phyloP scores from a whole-genome alignment of 2,797 vertebrate species.

The Rhabdomys pumilio region DNA sequence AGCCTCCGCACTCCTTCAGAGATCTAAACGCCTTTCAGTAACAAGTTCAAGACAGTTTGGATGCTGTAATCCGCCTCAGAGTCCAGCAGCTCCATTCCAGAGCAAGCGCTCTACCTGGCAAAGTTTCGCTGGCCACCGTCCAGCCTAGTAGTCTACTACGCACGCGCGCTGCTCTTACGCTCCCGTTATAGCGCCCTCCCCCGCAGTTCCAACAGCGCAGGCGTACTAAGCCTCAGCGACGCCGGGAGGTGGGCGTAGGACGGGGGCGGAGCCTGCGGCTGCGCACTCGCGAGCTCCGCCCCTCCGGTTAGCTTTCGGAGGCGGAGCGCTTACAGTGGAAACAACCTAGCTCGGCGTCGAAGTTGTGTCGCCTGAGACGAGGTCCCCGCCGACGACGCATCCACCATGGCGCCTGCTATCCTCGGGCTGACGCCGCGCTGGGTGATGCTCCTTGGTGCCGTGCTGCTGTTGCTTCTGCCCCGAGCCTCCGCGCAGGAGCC shows the following conservation, averaged over 20 bases:
- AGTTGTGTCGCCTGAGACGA: not conserved
- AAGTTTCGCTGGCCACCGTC: not conserved
- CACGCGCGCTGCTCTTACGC: not conserved
- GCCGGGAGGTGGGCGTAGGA: fast-evolving
- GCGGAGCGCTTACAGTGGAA: not conserved
- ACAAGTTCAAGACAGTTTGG: not conserved
- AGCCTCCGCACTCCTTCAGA: not conserved
- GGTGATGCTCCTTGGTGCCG: not conserved
- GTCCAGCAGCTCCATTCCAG: not conserved
- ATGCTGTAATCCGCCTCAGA: not conserved
- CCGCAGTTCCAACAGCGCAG: not conserved
- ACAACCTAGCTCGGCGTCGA: fast-evolving
- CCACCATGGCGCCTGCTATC: conserved; percentile 57
- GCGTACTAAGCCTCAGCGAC: not conserved
- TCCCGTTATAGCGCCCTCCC: not conserved
- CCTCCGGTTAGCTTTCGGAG: conserved; percentile 4
- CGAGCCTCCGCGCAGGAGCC: conserved; percentile 19
- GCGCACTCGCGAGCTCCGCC: not conserved
- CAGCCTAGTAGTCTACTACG: not conserved
- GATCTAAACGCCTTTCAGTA: not conserved
- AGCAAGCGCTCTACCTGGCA: not conserved
- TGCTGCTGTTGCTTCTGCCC: conserved; percentile 72
- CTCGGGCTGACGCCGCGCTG: not conserved
- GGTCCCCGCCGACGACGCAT: too few species aligned
- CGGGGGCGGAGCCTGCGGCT: not conserved